These are phyloP conservation scores for Saguinus midas DNA, from an alignment of 2,113 vertebrate species.

Conservation along the genomic window DNA sequence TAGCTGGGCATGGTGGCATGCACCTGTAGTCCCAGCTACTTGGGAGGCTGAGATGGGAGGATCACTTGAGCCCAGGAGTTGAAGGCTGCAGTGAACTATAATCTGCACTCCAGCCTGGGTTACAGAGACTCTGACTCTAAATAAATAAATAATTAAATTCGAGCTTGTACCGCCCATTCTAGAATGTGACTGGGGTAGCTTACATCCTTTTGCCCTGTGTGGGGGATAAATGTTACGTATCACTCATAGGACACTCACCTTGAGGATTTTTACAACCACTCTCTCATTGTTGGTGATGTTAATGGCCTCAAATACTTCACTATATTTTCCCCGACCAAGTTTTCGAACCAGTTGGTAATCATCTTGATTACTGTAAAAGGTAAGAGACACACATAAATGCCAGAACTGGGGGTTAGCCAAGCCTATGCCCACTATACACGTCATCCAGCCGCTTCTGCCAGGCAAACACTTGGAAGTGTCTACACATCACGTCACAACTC, in stretches of 20 bases:
- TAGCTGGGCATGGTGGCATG: too few relatives aligned
- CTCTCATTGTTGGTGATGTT: slow-evolving; percentile 99
- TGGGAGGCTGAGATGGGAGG: too few relatives aligned
- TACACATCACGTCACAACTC: background rate
- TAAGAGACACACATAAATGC: slow-evolving; percentile 51
- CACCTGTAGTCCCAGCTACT: too few relatives aligned
- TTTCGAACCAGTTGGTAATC: slow-evolving; percentile 98
- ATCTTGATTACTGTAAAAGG: slow-evolving; percentile 93
- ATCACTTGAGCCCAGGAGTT: too few relatives aligned
- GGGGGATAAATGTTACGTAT: background rate
- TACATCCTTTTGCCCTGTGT: background rate
- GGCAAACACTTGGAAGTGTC: background rate
- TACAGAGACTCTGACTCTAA: too few relatives aligned
- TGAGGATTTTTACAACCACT: slow-evolving; percentile 98
- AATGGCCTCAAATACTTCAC: slow-evolving; percentile 99
- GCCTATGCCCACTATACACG: background rate
- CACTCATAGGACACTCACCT: slow-evolving; percentile 87
- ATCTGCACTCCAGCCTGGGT: too few relatives aligned
- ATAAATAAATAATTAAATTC: background rate
- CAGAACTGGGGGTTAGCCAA: slow-evolving; percentile 15
- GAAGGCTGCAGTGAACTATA: too few relatives aligned
- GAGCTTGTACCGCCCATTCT: background rate
- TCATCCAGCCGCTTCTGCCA: background rate
- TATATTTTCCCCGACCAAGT: slow-evolving; percentile 97
- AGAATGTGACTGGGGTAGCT: background rate